Conservation (phyloP, 2,113 vertebrate species). For the Perognathus longimembris region DNA sequence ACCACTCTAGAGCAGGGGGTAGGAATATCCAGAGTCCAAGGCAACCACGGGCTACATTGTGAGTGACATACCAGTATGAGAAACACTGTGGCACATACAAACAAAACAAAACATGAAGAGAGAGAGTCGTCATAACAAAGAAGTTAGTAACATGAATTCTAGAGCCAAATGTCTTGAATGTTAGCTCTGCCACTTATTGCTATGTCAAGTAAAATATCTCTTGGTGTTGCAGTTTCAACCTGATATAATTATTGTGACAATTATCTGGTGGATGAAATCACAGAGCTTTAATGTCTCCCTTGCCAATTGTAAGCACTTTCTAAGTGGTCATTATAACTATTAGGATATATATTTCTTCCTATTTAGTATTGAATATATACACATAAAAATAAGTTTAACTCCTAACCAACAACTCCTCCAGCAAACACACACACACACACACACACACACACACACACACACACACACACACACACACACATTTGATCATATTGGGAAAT, state of each 20-base stretch:
- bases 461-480: too few species aligned
- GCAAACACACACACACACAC: too few species aligned
- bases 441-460: too few species aligned
- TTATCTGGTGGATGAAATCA: neutral
- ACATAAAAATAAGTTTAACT: neutral
- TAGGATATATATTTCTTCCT: neutral
- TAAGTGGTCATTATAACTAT: neutral
- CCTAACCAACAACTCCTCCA: neutral
- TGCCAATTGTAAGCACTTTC: neutral
- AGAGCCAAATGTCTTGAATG: neutral
- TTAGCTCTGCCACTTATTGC: neutral
- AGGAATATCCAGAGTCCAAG: neutral
- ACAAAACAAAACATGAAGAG: neutral
- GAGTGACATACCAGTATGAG: neutral
- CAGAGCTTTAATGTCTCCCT: neutral
- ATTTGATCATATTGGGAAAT: constrained; percentile 33
- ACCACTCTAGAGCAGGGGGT: neutral
- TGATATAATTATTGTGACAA: neutral
- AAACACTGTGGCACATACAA: too few species aligned
- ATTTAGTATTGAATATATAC: neutral
- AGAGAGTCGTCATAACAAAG: neutral
- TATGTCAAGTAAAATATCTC: neutral
- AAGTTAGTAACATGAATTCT: neutral
- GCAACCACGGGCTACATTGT: neutral
- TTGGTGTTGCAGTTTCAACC: neutral